phyloP scores from a whole-genome alignment of 2,113 vertebrate species.

The Cynoglossus semilaevis region DNA sequence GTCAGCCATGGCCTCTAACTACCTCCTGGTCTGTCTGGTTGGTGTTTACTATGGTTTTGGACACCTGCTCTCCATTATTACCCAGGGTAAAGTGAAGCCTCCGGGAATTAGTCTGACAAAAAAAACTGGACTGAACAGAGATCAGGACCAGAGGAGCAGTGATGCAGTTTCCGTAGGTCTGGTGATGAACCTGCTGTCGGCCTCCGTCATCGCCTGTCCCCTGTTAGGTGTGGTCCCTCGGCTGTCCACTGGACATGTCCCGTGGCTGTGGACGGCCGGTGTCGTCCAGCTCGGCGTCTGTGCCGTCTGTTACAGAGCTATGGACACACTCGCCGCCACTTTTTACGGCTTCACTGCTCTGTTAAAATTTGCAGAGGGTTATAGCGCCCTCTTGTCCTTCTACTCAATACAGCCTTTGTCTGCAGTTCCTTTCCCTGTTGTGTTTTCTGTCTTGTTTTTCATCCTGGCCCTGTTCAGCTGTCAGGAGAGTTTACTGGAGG shows the following conservation, averaged over 20 bases:
- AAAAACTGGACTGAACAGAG: slow-evolving; percentile 19
- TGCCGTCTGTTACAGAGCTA: slow-evolving; percentile 75
- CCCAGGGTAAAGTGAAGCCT: slow-evolving; percentile 56
- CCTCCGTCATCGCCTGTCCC: slow-evolving; percentile 79
- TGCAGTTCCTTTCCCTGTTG: slow-evolving; percentile 72
- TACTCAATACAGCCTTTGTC: slow-evolving; percentile 65
- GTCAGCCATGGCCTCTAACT: slow-evolving; percentile 79
- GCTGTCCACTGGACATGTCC: slow-evolving; percentile 78
- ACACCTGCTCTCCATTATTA: slow-evolving; percentile 70
- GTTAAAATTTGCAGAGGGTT: slow-evolving; percentile 80
- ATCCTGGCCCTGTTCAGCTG: slow-evolving; percentile 77
- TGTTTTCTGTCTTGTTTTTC: slow-evolving; percentile 81
- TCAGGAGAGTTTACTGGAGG: slow-evolving; percentile 74
- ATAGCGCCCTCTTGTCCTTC: slow-evolving; percentile 70
- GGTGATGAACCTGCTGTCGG: slow-evolving; percentile 81
- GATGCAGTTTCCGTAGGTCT: slow-evolving; percentile 60
- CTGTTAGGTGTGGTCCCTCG: slow-evolving; percentile 77
- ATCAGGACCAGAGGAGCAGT: slow-evolving; percentile 29
- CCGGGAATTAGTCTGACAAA: slow-evolving; percentile 67
- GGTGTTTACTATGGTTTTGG: slow-evolving; percentile 80
- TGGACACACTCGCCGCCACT: slow-evolving; percentile 77
- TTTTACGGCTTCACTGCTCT: slow-evolving; percentile 81
- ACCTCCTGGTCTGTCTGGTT: slow-evolving; percentile 76
- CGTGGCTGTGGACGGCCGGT: slow-evolving; percentile 87
- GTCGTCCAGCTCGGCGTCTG: slow-evolving; percentile 80